A percentile compares a stretch with the other conserved stretches of the same genome.
Evolutionary conservation across 2,888 invertebrate species (phyloP).

Genomic region (Drosophila percnosoma): DNA sequence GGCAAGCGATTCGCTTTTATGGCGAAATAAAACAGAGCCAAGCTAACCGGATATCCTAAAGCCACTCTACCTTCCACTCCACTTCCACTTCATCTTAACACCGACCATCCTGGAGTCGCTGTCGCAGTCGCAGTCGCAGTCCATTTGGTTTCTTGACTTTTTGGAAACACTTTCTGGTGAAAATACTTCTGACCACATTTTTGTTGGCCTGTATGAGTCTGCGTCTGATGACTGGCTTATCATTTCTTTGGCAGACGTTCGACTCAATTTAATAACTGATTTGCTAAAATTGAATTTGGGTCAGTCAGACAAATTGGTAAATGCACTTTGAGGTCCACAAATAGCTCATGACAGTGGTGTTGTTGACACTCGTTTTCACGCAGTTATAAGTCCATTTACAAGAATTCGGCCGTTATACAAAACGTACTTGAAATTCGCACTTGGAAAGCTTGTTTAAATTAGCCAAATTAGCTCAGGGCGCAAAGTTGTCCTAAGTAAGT

Average conservation of each 20-base stretch:
- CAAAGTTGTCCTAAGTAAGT: conserved; percentile 26
- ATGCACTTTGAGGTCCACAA: conserved; percentile 24
- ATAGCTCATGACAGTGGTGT: conserved; percentile 8
- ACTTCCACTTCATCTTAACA: conserved; percentile 1
- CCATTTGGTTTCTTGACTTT: conserved; percentile 41
- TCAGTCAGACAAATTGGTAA: conserved; percentile 31
- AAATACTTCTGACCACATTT: conserved; percentile 29
- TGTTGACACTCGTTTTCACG: conserved; percentile 63
- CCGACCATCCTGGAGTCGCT: neutral
- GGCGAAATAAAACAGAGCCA: conserved; percentile 53
- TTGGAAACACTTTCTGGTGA: conserved; percentile 21
- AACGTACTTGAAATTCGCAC: conserved; percentile 31
- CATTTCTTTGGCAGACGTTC: conserved; percentile 45
- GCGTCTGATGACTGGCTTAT: conserved; percentile 37
- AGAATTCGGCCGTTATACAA: conserved; percentile 38
- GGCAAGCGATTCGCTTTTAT: conserved; percentile 75
- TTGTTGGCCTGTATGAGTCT: conserved; percentile 1
- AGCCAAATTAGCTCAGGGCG: conserved; percentile 50
- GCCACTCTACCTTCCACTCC: conserved; percentile 17
- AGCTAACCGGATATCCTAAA: conserved; percentile 55
- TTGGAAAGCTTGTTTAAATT: conserved; percentile 49
- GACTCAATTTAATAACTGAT: conserved; percentile 64
- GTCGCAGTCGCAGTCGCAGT: conserved; percentile 18
- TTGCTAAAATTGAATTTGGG: conserved; percentile 51
- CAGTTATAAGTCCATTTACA: conserved; percentile 48